A percentile compares a stretch with the other conserved stretches of the same genome.
phyloP scores from a whole-genome alignment of 2,113 vertebrate genomes.

The Suricata suricatta region DNA sequence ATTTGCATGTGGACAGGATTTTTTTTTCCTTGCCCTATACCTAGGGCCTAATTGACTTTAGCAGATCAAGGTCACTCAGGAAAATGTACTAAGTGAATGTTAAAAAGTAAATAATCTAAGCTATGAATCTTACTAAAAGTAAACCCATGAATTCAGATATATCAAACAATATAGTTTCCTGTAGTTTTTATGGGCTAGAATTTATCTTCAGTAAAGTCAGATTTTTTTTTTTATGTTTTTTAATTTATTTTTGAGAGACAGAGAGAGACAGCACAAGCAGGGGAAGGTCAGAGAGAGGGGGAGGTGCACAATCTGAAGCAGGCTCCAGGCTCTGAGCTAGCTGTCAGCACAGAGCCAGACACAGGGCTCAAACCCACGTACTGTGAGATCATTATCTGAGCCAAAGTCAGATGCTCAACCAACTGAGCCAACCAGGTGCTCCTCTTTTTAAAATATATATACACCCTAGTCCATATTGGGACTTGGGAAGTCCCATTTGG shows the following conservation, averaged over 20 bases:
- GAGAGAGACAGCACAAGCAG: too few relatives aligned
- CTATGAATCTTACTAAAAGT: neutral
- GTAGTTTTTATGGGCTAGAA: neutral
- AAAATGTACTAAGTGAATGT: neutral
- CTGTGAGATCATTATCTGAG: too few relatives aligned
- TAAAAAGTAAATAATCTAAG: neutral
- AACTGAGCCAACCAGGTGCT: too few relatives aligned
- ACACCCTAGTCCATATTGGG: neutral
- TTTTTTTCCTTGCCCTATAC: neutral
- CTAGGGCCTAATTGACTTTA: neutral
- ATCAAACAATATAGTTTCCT: neutral
- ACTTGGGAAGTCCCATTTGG: neutral
- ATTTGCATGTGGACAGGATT: neutral
- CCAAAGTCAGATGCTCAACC: too few relatives aligned
- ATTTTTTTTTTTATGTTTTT: neutral
- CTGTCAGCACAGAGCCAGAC: too few relatives aligned
- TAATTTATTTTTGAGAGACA: too few relatives aligned
- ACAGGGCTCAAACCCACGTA: too few relatives aligned
- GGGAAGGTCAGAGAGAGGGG: too few relatives aligned
- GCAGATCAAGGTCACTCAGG: neutral
- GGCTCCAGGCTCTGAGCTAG: too few relatives aligned
- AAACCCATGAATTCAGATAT: neutral
- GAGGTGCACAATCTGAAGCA: too few relatives aligned
- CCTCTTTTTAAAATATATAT: too few relatives aligned
- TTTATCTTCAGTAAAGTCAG: neutral